A percentile compares a stretch with the other conserved stretches of the same genome.
phyloP scores from a whole-genome alignment of 2,797 vertebrate species.

The Heterohyrax brucei region DNA sequence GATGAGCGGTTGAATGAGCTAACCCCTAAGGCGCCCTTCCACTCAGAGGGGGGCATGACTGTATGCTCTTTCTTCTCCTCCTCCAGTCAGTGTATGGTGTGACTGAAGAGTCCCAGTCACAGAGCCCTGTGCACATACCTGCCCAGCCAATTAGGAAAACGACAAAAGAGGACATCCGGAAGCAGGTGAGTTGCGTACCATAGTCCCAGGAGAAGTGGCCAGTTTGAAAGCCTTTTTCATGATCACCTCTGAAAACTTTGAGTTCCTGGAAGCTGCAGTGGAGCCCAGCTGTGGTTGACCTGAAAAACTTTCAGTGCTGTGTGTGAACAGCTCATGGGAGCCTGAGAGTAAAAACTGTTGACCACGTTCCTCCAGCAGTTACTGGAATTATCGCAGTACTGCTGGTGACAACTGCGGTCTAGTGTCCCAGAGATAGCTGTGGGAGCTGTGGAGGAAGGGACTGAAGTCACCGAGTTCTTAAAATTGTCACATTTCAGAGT shows the following conservation, averaged over 20 bases:
- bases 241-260: constrained; percentile 45
- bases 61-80: constrained; percentile 60
- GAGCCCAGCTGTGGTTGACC: background rate
- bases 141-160: constrained; percentile 94
- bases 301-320: background rate
- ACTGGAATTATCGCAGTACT: background rate
- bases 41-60: background rate
- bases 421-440: background rate
- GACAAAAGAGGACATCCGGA: constrained; percentile 96
- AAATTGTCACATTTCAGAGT: background rate
- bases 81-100: constrained; percentile 96
- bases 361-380: background rate
- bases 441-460: background rate
- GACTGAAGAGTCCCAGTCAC: constrained; percentile 95
- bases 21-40: too few species aligned
- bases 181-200: constrained; percentile 91
- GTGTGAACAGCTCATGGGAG: background rate
- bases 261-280: background rate
- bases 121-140: constrained; percentile 94
- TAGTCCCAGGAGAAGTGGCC: background rate
- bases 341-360: background rate
- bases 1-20: background rate
- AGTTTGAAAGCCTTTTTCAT: background rate
- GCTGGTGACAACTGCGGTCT: fast-evolving
- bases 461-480: background rate